These are phyloP conservation scores for Lota lota DNA, from an alignment of 2,113 vertebrate species.

Conservation along the genomic window DNA sequence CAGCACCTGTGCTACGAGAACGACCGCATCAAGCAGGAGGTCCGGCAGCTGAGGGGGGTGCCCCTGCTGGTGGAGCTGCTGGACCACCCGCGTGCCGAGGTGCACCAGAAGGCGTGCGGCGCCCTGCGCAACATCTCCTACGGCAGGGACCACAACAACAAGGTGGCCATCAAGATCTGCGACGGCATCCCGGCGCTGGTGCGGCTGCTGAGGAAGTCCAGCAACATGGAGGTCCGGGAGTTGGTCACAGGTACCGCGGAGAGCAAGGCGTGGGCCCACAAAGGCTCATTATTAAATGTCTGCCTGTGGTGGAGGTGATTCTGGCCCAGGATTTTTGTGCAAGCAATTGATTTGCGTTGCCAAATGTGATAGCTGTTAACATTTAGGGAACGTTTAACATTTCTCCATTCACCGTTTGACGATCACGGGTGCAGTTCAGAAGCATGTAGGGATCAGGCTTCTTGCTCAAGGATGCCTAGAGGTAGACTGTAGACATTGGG, in stretches of 20 bases:
- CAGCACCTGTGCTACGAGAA: constrained; percentile 98
- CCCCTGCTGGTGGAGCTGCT: constrained; percentile 86
- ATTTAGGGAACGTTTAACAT: too few relatives aligned
- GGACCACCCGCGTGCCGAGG: constrained; percentile 88
- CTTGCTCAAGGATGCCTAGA: too few relatives aligned
- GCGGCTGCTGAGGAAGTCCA: constrained; percentile 85
- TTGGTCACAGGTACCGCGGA: constrained; percentile 85
- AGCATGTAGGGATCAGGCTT: too few relatives aligned
- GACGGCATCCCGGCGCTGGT: constrained; percentile 92
- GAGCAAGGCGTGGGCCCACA: too few relatives aligned
- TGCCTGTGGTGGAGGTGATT: constrained; percentile 1
- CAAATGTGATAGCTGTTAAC: too few relatives aligned
- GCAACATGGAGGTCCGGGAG: constrained; percentile 90
- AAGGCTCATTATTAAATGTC: too few relatives aligned
- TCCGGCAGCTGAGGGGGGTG: constrained; percentile 89
- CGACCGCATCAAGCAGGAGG: constrained; percentile 89
- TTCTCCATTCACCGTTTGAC: too few relatives aligned
- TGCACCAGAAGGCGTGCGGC: constrained; percentile 93
- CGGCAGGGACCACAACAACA: constrained; percentile 91
- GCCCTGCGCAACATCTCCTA: constrained; percentile 94
- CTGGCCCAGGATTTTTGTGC: neutral
- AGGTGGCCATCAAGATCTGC: constrained; percentile 92
- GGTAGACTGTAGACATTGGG: too few relatives aligned
- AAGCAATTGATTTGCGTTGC: neutral
- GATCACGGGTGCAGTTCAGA: too few relatives aligned